phyloP scores from a whole-genome alignment of 2,113 vertebrate genomes.

The Mastomys natalensis region DNA sequence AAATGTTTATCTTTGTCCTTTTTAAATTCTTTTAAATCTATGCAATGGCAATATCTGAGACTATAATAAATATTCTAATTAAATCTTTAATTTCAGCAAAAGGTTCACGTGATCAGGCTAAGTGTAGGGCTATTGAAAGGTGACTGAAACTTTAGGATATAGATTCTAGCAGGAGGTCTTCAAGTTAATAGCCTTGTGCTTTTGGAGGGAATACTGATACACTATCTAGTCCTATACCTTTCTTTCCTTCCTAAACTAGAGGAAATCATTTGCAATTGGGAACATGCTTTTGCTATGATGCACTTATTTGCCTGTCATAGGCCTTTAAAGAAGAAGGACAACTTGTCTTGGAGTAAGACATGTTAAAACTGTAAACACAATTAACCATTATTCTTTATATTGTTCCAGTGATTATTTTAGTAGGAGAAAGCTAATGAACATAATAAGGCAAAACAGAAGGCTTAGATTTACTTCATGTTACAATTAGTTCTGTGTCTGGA shows the following conservation, averaged over 20 bases:
- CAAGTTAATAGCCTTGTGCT: neutral
- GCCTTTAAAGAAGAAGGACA: neutral
- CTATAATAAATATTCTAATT: neutral
- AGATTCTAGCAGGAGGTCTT: accelerated
- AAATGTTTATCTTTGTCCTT: neutral
- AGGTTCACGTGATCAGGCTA: no score
- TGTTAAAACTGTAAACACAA: neutral
- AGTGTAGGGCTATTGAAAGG: accelerated
- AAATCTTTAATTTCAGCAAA: neutral
- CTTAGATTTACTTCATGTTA: neutral
- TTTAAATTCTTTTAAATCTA: neutral
- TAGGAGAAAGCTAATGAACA: neutral
- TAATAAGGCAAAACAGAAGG: neutral
- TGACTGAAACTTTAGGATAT: neutral
- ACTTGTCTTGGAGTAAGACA: neutral
- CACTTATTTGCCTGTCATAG: no score
- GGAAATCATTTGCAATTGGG: neutral
- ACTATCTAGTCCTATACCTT: neutral
- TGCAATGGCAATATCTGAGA: neutral
- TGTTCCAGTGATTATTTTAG: neutral
- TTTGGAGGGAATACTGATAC: neutral
- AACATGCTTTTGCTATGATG: neutral
- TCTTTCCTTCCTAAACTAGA: neutral
- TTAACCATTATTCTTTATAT: neutral
- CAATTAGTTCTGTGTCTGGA: neutral